A percentile compares a stretch with the other conserved stretches of the same genome.
These are phyloP conservation scores for Brachionus calyciflorus DNA, from an alignment of 1,140 invertebrate species.

Conservation along the genomic window DNA sequence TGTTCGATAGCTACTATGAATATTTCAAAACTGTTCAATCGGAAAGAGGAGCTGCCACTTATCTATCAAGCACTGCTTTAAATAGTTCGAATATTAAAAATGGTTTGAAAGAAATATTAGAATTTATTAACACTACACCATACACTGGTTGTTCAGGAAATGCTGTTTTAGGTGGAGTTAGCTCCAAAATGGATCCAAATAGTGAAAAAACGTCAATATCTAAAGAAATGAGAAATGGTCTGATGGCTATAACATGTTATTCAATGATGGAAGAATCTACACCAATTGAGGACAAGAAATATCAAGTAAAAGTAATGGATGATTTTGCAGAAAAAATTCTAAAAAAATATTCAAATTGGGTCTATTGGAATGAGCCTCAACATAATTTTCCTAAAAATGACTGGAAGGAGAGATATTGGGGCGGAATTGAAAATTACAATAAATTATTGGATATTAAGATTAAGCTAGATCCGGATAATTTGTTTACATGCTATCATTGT, in stretches of 20 bases:
- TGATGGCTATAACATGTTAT: conserved; percentile 6
- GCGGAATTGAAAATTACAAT: conserved; percentile 15
- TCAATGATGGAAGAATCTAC: conserved; percentile 8
- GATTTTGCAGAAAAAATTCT: neutral
- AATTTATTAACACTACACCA: neutral
- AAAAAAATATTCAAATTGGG: conserved; percentile 25
- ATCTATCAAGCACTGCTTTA: neutral
- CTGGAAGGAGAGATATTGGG: conserved; percentile 1
- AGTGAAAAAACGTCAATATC: conserved; percentile 25
- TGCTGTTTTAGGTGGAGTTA: conserved; percentile 10
- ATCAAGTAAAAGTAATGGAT: neutral
- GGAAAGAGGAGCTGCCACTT: neutral
- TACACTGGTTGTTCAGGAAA: conserved; percentile 11
- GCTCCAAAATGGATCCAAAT: neutral
- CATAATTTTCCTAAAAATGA: conserved; percentile 11
- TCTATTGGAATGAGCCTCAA: conserved; percentile 15
- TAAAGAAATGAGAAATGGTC: neutral
- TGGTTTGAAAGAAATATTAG: conserved; percentile 18
- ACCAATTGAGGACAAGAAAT: neutral
- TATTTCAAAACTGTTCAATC: conserved; percentile 2
- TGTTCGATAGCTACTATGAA: neutral
- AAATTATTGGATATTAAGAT: neutral
- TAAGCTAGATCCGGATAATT: neutral
- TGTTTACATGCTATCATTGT: conserved; percentile 14
- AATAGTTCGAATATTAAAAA: neutral